phyloP scores from a whole-genome alignment of 2,888 invertebrate genomes.

The Phalangium opilio region DNA sequence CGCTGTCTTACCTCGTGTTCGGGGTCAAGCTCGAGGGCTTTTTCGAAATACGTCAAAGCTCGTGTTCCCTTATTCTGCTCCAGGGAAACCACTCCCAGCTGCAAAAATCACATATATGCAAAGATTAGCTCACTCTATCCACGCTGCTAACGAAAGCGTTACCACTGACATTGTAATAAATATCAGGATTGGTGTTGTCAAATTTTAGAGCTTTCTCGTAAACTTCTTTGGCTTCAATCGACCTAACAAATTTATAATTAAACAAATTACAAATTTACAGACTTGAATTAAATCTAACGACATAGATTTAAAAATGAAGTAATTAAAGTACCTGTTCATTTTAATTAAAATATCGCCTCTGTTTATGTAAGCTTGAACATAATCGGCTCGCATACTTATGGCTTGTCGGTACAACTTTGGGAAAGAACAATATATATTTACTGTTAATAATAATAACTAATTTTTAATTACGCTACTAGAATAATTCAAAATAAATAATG shows the following conservation, averaged over 20 bases:
- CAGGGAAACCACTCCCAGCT: slow-evolving; percentile 84
- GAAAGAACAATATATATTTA: neutral
- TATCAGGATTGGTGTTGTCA: slow-evolving; percentile 84
- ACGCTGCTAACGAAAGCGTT: neutral
- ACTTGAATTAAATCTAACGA: too few species aligned
- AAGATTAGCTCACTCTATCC: neutral
- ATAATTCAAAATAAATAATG: neutral
- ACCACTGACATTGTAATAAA: slow-evolving; percentile 74
- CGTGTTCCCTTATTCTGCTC: slow-evolving; percentile 83
- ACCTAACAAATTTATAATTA: too few species aligned
- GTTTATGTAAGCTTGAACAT: slow-evolving; percentile 91
- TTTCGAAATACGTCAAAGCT: slow-evolving; percentile 79
- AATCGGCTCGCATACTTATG: slow-evolving; percentile 92
- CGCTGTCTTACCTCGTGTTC: slow-evolving; percentile 49
- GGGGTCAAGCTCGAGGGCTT: slow-evolving; percentile 79
- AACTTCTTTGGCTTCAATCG: slow-evolving; percentile 83
- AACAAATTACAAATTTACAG: slow-evolving; percentile 4
- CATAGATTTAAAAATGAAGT: too few species aligned
- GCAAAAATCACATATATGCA: slow-evolving; percentile 17
- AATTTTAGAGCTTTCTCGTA: slow-evolving; percentile 83
- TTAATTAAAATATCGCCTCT: slow-evolving; percentile 90
- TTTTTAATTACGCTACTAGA: too few species aligned
- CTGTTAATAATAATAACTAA: too few species aligned
- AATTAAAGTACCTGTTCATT: slow-evolving; percentile 60
- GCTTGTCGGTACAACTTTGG: slow-evolving; percentile 70